phyloP scores from a whole-genome alignment of 2,797 vertebrate species.

The Gallirallus australis region DNA sequence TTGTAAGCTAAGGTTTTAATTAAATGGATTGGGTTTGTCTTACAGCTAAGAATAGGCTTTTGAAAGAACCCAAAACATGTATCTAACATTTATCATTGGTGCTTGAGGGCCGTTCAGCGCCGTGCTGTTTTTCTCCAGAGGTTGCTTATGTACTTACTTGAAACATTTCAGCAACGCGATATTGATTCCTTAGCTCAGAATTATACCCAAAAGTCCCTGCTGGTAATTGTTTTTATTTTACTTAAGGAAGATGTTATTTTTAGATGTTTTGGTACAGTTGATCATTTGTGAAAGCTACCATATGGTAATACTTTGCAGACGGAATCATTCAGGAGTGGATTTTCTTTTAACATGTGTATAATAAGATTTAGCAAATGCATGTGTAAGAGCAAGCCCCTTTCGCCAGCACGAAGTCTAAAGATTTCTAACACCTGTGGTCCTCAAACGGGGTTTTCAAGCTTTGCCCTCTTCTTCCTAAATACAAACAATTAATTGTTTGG shows the following conservation, averaged over 20 bases:
- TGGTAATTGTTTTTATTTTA: conserved; percentile 69
- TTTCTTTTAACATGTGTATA: not conserved
- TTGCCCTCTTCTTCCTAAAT: not conserved
- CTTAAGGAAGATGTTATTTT: conserved; percentile 66
- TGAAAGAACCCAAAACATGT: conserved; percentile 49
- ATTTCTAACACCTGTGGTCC: not conserved
- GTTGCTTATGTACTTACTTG: conserved; percentile 34
- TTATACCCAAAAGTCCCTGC: conserved; percentile 6
- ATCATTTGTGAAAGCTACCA: conserved; percentile 68
- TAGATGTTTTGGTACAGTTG: conserved; percentile 73
- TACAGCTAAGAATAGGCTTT: conserved; percentile 72
- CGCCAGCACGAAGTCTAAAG: not conserved
- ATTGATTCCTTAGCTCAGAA: conserved; percentile 52
- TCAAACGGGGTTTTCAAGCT: not conserved
- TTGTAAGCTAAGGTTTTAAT: conserved; percentile 77
- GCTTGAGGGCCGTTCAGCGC: not conserved
- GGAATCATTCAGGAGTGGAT: conserved; percentile 41
- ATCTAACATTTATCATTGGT: conserved; percentile 43
- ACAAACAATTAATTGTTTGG: not conserved
- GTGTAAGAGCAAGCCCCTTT: not conserved
- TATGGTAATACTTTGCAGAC: conserved; percentile 55
- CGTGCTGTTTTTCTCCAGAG: not conserved
- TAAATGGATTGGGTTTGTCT: conserved; percentile 71
- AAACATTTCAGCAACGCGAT: conserved; percentile 7
- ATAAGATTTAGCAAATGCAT: not conserved